phyloP scores from a whole-genome alignment of 2,113 vertebrate species.

The Aegithalos caudatus region DNA sequence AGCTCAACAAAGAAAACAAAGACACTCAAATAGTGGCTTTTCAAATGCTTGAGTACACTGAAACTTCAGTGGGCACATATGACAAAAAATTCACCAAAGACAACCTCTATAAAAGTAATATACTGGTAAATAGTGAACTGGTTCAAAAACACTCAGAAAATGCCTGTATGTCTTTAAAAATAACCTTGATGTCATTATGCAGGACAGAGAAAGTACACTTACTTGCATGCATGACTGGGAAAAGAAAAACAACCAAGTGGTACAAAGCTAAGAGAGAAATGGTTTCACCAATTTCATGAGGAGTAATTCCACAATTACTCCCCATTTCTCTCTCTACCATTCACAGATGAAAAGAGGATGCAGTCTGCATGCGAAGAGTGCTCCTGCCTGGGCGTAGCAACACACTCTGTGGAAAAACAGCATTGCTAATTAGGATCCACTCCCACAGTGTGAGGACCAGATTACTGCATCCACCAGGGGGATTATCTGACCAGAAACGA shows the following conservation, averaged over 20 bases:
- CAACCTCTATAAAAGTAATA: slow-evolving; percentile 61
- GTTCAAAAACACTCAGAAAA: background rate
- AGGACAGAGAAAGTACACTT: background rate
- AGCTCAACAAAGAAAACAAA: slow-evolving; percentile 83
- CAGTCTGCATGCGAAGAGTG: background rate
- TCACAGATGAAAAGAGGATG: background rate
- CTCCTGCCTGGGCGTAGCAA: background rate
- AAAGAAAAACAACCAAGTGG: background rate
- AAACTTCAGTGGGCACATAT: slow-evolving; percentile 65
- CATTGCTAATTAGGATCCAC: background rate
- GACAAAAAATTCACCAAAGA: slow-evolving; percentile 73
- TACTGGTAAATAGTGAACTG: slow-evolving; percentile 11
- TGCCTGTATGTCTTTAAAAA: background rate
- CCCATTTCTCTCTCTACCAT: background rate
- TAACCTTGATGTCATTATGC: background rate
- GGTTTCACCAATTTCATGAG: no score
- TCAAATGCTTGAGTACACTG: slow-evolving; percentile 73
- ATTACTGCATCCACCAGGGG: background rate
- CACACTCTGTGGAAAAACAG: fast-evolving
- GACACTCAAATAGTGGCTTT: slow-evolving; percentile 70
- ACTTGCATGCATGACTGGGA: background rate
- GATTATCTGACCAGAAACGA: background rate
- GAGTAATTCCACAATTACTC: background rate
- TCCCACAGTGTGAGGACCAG: fast-evolving
- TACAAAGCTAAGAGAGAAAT: background rate